Base-by-base conservation (phyloP, 2,888 invertebrate genomes). In the Loripinus fragilis region DNA sequence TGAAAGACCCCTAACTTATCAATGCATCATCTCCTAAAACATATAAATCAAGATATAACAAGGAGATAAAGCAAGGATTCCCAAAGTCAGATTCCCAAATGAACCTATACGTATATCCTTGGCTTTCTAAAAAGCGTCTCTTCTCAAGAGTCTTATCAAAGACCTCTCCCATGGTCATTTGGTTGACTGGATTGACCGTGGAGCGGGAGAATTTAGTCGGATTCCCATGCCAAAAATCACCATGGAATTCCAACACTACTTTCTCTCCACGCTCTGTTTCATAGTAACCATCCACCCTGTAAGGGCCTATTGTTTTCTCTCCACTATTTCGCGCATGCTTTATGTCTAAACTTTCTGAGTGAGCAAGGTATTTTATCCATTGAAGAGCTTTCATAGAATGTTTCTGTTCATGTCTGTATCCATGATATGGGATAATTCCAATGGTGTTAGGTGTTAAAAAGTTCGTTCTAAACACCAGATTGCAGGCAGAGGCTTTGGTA, bases 41-140 rank as follows among this genome's bases (percentile, higher is more conserved):
- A n/a, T n/a, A n/a, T n/a, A n/a, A n/a, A n/a, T n/a, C n/a, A n/a
- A n/a, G n/a, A n/a, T n/a, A n/a, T n/a, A n/a, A n/a, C n/a, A n/a
- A n/a, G n/a, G n/a, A n/a, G n/a, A n/a, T n/a, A n/a, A n/a, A n/a
- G 12, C 83, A 33, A 60, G 80, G 17, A 10, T 60, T 7, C 0
- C 77, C 68, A 42, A 84, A 88, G 5, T 86, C 78, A 45, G 84
- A 84, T 65, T 88, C 89, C 89, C 88, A 90, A 10, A 80, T 85
- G 23, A 55, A 78, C 0, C 71, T 45, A 25, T 85, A 80, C 0
- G 38, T 71, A 35, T 76, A 86, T 0, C 87, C 86, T 0, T 28
- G 17, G 28, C 48, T 52, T 71, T 77, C 68, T 30, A 81, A 60
- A 66, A 72, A 78, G 17, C 35, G 41, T 28, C 74, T 33, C 38